Percentiles rank a stretch among this genome's conserved stretches.
phyloP scores from a whole-genome alignment of 2,113 vertebrate species.

The Excalfactoria chinensis region DNA sequence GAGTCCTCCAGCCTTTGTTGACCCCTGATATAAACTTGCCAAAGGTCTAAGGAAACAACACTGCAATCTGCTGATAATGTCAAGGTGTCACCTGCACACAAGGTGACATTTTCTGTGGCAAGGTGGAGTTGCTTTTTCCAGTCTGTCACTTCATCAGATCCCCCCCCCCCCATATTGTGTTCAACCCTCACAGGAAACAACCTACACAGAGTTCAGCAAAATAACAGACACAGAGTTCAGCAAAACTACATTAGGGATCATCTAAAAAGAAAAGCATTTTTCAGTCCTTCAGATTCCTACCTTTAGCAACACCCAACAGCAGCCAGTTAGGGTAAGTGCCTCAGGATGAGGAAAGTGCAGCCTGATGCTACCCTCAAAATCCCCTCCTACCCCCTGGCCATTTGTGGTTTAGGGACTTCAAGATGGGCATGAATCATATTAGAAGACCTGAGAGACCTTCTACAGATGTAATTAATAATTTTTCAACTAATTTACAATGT shows the following conservation, averaged over 20 bases:
- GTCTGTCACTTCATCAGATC: not conserved
- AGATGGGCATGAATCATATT: fast-evolving
- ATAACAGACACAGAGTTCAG: not conserved
- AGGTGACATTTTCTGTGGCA: not conserved
- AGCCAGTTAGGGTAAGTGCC: not conserved
- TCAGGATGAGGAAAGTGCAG: not conserved
- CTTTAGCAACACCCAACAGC: not conserved
- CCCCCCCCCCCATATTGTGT: fast-evolving
- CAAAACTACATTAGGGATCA: not conserved
- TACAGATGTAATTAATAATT: not conserved
- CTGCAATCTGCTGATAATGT: not conserved
- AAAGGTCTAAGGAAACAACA: slow-evolving; percentile 23
- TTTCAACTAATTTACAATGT: not conserved
- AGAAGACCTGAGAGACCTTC: not conserved
- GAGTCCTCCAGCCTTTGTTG: not conserved
- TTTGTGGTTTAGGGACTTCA: not conserved
- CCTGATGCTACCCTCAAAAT: not conserved
- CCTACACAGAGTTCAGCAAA: not conserved
- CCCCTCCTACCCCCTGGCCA: not conserved
- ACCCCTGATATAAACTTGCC: not conserved
- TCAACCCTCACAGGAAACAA: not conserved
- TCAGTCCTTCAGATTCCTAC: not conserved
- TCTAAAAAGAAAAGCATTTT: not conserved
- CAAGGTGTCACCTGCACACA: not conserved
- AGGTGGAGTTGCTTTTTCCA: not conserved